phyloP scores from a whole-genome alignment of 2,888 invertebrate species.

The Amphiduros pacificus region DNA sequence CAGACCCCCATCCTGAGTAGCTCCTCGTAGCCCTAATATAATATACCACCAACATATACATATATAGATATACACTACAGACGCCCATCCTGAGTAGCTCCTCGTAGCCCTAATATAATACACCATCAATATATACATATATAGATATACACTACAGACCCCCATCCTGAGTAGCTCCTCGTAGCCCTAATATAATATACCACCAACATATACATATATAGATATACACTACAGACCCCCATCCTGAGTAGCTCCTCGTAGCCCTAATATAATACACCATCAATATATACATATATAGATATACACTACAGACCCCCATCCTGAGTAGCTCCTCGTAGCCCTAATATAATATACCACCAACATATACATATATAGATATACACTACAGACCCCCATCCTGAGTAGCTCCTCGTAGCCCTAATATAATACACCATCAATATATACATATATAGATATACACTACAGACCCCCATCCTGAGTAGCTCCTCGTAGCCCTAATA shows the following conservation, averaged over 20 bases:
- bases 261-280: neutral
- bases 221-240: slow-evolving; percentile 1
- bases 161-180: slow-evolving; percentile 23
- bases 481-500: too few relatives aligned
- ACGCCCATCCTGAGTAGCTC: slow-evolving; percentile 21
- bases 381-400: too few relatives aligned
- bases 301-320: neutral
- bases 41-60: neutral
- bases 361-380: too few relatives aligned
- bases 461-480: too few relatives aligned
- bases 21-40: slow-evolving; percentile 7
- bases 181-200: neutral
- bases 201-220: neutral
- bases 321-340: too few relatives aligned
- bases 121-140: neutral
- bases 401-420: too few relatives aligned
- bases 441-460: too few relatives aligned
- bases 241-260: slow-evolving; percentile 19
- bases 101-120: neutral
- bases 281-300: neutral
- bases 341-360: too few relatives aligned
- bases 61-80: neutral
- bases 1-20: slow-evolving; percentile 22
- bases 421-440: too few relatives aligned
- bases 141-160: neutral